These are phyloP conservation scores for Muscicapa comitata DNA, from an alignment of 2,797 vertebrate genomes.

Conservation along the genomic window DNA sequence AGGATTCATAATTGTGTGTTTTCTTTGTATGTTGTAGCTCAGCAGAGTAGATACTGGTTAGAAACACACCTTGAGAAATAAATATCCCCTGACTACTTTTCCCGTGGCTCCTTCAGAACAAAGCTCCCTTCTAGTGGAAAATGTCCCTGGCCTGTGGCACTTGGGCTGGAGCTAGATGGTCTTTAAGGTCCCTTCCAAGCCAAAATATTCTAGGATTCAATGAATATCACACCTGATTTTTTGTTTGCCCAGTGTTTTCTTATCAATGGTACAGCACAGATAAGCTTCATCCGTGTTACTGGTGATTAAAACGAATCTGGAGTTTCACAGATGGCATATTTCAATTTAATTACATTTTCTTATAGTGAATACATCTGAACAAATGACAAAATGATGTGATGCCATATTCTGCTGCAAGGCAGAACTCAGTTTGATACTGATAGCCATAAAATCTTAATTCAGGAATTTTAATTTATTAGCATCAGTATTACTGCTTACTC, in stretches of 20 bases:
- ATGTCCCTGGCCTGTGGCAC: background rate
- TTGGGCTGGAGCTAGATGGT: background rate
- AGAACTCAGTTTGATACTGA: background rate
- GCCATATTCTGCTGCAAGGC: background rate
- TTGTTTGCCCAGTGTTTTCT: background rate
- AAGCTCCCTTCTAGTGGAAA: background rate
- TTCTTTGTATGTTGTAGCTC: rapidly evolving
- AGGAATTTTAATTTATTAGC: background rate
- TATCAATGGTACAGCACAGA: background rate
- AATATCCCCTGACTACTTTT: background rate
- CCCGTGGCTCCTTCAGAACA: background rate
- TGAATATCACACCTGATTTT: background rate
- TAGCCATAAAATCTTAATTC: constrained; percentile 13
- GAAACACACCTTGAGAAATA: background rate
- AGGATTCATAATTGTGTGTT: background rate
- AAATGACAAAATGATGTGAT: background rate
- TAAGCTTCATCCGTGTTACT: background rate
- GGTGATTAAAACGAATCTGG: background rate
- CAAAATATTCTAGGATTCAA: background rate
- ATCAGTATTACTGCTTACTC: background rate
- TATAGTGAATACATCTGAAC: background rate
- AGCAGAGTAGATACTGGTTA: background rate
- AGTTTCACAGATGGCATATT: background rate
- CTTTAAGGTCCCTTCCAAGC: background rate
- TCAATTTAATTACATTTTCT: constrained; percentile 13